Conservation (phyloP, 2,797 vertebrate species). For the Coendou prehensilis region DNA sequence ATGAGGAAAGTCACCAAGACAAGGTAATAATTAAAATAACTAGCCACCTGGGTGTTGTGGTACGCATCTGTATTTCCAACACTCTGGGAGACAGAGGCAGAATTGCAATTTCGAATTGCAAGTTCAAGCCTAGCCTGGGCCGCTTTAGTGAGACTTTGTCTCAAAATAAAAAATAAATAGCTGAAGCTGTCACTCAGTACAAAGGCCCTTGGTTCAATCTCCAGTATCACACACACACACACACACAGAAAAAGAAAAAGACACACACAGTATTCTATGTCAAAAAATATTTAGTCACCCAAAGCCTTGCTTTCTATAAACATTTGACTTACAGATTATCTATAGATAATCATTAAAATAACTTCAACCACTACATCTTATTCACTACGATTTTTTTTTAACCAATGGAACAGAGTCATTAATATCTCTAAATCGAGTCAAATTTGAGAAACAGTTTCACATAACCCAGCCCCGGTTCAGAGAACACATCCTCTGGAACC, state of each 20-base stretch:
- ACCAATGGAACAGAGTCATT: not conserved
- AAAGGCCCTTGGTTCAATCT: not conserved
- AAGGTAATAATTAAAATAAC: not conserved
- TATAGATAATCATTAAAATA: not conserved
- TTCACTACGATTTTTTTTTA: not conserved
- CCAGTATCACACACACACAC: not conserved
- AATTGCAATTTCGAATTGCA: not conserved
- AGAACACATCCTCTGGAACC: not conserved
- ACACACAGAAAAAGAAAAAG: not conserved
- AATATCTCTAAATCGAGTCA: not conserved
- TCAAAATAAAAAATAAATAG: not conserved
- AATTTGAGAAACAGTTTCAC: not conserved
- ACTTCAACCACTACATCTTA: not conserved
- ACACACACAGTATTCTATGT: not conserved
- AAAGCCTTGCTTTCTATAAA: not conserved
- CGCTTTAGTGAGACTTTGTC: not conserved
- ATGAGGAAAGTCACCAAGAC: not conserved
- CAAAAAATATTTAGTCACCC: not conserved
- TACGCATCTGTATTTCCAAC: not conserved
- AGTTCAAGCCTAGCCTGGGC: not conserved
- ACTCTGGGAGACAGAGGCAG: not conserved
- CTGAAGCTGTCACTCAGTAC: not conserved
- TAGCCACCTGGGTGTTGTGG: not conserved
- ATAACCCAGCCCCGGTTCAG: not conserved
- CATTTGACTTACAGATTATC: not conserved